A percentile compares a stretch with the other conserved stretches of the same genome.
Conservation (phyloP, 37 sponge, comb jelly and placozoan species). For the Crambe crambe region DNA sequence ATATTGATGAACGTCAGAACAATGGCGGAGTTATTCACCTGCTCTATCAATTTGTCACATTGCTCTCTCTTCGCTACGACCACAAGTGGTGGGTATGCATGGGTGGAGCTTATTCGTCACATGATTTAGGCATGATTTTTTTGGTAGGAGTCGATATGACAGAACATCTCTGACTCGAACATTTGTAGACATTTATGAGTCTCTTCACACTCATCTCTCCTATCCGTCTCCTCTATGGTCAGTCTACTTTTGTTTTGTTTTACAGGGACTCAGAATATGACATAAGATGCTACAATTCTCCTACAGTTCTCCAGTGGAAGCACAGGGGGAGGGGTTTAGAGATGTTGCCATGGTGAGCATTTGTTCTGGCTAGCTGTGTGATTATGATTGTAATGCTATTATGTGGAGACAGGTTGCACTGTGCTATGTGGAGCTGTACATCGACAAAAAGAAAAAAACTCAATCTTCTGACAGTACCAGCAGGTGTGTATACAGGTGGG, state of each 20-base stretch:
- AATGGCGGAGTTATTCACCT: constrained; percentile 53
- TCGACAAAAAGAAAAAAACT: constrained; percentile 4
- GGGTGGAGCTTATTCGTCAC: background rate
- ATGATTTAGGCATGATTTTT: too few relatives aligned
- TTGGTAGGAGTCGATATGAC: constrained; percentile 5
- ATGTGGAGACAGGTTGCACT: constrained; percentile 33
- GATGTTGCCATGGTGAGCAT: constrained; percentile 35
- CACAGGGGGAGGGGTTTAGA: background rate
- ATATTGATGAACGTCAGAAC: constrained; percentile 15
- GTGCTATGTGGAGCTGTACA: constrained; percentile 32
- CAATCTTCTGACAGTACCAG: too few relatives aligned
- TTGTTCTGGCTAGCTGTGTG: too few relatives aligned
- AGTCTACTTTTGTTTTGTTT: background rate
- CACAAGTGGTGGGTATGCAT: constrained; percentile 43
- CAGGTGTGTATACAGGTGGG: too few relatives aligned
- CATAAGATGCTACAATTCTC: background rate
- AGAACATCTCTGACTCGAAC: too few relatives aligned
- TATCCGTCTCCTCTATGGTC: constrained; percentile 61
- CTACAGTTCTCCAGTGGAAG: constrained; percentile 19
- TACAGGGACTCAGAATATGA: background rate
- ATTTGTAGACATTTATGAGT: constrained; percentile 47
- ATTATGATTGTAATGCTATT: background rate
- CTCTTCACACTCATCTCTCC: constrained; percentile 41
- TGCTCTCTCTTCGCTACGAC: constrained; percentile 50
- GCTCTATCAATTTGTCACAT: constrained; percentile 29